Evolutionary conservation across 92 coral and sea anemone genomes (phyloP).

Genomic region (Siderastrea siderea): DNA sequence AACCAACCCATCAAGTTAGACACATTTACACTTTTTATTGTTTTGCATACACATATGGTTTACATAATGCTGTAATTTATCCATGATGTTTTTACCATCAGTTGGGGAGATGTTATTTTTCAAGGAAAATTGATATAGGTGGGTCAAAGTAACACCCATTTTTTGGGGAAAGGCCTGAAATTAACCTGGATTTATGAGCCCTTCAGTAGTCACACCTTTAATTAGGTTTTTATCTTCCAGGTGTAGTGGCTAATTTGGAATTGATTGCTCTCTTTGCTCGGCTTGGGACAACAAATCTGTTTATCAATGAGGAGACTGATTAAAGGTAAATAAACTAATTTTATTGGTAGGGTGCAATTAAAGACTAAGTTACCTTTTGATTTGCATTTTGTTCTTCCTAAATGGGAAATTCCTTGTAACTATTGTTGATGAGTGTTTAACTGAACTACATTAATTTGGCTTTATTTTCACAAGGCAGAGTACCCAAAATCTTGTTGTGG

Average conservation of each 20-base stretch:
- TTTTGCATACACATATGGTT: conserved; percentile 25
- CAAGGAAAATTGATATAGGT: neutral
- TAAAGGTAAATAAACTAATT: conserved; percentile 17
- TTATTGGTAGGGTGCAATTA: conserved; percentile 2
- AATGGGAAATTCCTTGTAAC: neutral
- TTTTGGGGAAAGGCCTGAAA: neutral
- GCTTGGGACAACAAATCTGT: conserved; percentile 39
- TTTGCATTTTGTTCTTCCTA: neutral
- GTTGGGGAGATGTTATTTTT: neutral
- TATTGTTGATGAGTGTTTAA: neutral
- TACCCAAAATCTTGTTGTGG: too few species aligned
- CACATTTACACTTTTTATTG: conserved; percentile 42
- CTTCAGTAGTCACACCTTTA: conserved; percentile 17
- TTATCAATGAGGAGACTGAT: neutral
- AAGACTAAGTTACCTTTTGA: neutral
- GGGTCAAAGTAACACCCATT: conserved; percentile 2
- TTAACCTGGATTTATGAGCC: conserved; percentile 12
- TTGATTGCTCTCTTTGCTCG: conserved; percentile 44
- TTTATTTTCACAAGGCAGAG: too few species aligned
- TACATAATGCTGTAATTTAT: conserved; percentile 8
- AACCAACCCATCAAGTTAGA: conserved; percentile 7
- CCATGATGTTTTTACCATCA: conserved; percentile 39
- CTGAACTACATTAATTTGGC: neutral
- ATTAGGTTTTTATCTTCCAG: conserved; percentile 46
- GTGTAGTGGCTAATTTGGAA: conserved; percentile 29